phyloP scores from a whole-genome alignment of 2,888 invertebrate species.

The Papilio demoleus region DNA sequence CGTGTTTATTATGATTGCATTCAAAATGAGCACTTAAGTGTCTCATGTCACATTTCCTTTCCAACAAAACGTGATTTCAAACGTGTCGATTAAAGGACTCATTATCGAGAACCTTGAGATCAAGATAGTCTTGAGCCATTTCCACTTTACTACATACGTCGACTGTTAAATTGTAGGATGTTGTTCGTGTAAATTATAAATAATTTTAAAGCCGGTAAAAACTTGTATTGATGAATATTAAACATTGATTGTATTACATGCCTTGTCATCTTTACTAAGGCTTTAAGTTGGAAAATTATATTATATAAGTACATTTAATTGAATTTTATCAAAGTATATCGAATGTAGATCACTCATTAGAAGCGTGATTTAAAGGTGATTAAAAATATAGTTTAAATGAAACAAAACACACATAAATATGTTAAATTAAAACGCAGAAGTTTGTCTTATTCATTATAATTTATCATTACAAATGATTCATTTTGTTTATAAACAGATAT shows the following conservation, averaged over 20 bases:
- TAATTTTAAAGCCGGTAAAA: slow-evolving; percentile 63
- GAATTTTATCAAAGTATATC: neutral
- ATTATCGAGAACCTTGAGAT: slow-evolving; percentile 42
- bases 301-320: neutral
- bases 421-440: neutral
- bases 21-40: neutral
- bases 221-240: slow-evolving; percentile 50
- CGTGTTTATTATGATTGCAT: neutral
- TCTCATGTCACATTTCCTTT: slow-evolving; percentile 16
- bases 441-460: neutral
- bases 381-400: neutral
- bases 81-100: slow-evolving; percentile 35
- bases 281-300: neutral
- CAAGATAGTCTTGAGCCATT: slow-evolving; percentile 45
- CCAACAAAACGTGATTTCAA: slow-evolving; percentile 11
- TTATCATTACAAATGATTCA: neutral
- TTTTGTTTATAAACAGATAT: slow-evolving; percentile 6
- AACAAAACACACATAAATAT: neutral
- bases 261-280: neutral
- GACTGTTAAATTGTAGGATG: slow-evolving; percentile 60
- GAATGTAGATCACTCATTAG: neutral
- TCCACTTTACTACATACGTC: slow-evolving; percentile 52
- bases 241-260: slow-evolving; percentile 40
- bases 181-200: slow-evolving; percentile 61
- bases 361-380: neutral